Base-by-base conservation (phyloP, 1,140 invertebrate species). In the Micrasema longulum region DNA sequence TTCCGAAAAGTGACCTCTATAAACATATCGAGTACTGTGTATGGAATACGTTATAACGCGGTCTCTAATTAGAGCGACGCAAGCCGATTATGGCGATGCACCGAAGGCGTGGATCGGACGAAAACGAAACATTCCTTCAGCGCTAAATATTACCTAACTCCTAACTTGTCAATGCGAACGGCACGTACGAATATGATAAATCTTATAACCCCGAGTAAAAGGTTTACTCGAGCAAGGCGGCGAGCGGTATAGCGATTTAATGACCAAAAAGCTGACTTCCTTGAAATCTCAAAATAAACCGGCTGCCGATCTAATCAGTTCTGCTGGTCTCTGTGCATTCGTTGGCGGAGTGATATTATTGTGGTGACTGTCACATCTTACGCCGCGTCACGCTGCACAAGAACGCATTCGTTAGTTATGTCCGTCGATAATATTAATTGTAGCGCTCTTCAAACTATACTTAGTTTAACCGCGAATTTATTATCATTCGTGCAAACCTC, bases 251-350 rank as follows among this genome's bases (percentile, higher is more conserved):
- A 31, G n/a, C n/a, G 48, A 23, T 18, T 52, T 11, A 12, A 52
- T 12, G 50, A 20, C 47, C 47, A 48, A 48, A 60, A 60, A 22
- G 14, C 36, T 11, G 55, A 22, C 36, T 38, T 60, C 55, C 55
- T 60, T 60, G 55, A 60, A 18, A 60, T 41, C 36, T 43, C 55
- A 7, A 52, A 52, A 52, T 52, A 52, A 23, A 7, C 48, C 50
- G 14, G 23, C 26, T n/a, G 23, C 52, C 52, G 23, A n/a, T 55
- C 50, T 22, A 22, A 22, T 53, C 20, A 18, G 20, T 9, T 53
- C 20, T 12, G 20, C 5, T 2, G 22, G 20, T 23, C 12, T 26
- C 22, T 7, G 26, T 52, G 20, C 12, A 26, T 7, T 35, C 23
- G 26, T 9, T 55, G 12, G 4, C 52, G 22, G 12, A 14, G 26